Conservation (phyloP, 2,888 invertebrate species). For the Drosophila fulvimacula region DNA sequence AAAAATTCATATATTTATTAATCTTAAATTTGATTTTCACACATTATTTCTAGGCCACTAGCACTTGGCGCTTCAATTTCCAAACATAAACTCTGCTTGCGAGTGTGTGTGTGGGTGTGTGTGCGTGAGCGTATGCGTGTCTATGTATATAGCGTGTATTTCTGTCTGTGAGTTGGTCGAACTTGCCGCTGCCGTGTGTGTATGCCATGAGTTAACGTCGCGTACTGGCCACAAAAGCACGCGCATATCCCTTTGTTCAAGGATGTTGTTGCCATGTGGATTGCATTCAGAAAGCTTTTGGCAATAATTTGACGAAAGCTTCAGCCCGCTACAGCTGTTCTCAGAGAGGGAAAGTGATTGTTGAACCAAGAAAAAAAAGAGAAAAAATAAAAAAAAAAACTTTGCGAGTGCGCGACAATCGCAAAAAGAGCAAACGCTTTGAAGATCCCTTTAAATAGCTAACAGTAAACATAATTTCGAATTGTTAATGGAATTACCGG, state of each 20-base stretch:
- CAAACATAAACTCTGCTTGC: slow-evolving; percentile 33
- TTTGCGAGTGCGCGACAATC: background rate
- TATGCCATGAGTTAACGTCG: slow-evolving; percentile 77
- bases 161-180: slow-evolving; percentile 39
- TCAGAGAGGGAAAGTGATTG: slow-evolving; percentile 59
- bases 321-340: slow-evolving; percentile 64
- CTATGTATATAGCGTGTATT: slow-evolving; percentile 27
- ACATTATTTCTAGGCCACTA: slow-evolving; percentile 52
- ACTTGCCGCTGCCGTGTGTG: slow-evolving; percentile 61
- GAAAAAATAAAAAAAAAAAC: background rate
- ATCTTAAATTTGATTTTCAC: slow-evolving; percentile 33
- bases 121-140: slow-evolving; percentile 14
- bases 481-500: background rate
- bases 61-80: slow-evolving; percentile 70
- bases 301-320: slow-evolving; percentile 65
- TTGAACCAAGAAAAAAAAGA: background rate
- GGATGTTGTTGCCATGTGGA: slow-evolving; percentile 72
- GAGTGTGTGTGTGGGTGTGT: slow-evolving; percentile 22
- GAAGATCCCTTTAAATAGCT: slow-evolving; percentile 28
- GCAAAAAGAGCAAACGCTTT: slow-evolving; percentile 6
- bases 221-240: slow-evolving; percentile 73
- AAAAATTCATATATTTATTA: slow-evolving; percentile 27
- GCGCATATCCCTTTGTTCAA: slow-evolving; percentile 70
- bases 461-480: background rate
- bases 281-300: slow-evolving; percentile 63